Percentiles rank a stretch among this genome's conserved stretches.
These are phyloP conservation scores for Cantharis rufa DNA, from an alignment of 2,888 invertebrate genomes.

Conservation along the genomic window DNA sequence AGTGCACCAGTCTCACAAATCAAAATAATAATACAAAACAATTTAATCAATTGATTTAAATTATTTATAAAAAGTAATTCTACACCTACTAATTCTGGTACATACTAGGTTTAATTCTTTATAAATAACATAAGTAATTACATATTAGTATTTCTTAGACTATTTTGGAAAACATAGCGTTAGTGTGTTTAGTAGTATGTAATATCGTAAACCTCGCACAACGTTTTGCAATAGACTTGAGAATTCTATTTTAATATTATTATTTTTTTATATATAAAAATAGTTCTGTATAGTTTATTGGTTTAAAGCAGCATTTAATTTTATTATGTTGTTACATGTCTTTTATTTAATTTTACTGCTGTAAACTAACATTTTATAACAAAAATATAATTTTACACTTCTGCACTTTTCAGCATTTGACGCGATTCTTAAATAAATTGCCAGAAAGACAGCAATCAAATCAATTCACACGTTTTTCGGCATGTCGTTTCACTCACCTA, in stretches of 20 bases:
- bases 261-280: not conserved
- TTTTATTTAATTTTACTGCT: not conserved
- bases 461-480: not conserved
- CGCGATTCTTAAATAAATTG: not conserved
- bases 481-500: not conserved
- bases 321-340: not conserved
- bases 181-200: not conserved
- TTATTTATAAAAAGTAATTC: too few relatives aligned
- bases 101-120: too few relatives aligned
- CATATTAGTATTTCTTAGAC: too few relatives aligned
- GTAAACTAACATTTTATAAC: not conserved
- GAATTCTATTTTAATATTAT: not conserved
- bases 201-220: not conserved
- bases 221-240: not conserved
- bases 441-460: not conserved
- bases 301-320: not conserved
- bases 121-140: too few relatives aligned
- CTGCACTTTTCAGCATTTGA: not conserved
- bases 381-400: not conserved
- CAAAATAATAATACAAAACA: too few relatives aligned
- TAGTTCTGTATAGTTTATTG: not conserved
- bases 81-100: too few relatives aligned
- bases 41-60: too few relatives aligned
- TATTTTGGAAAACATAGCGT: too few relatives aligned
- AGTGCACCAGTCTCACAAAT: too few relatives aligned